phyloP scores from a whole-genome alignment of 2,113 vertebrate genomes.

The Phalacrocorax carbo region DNA sequence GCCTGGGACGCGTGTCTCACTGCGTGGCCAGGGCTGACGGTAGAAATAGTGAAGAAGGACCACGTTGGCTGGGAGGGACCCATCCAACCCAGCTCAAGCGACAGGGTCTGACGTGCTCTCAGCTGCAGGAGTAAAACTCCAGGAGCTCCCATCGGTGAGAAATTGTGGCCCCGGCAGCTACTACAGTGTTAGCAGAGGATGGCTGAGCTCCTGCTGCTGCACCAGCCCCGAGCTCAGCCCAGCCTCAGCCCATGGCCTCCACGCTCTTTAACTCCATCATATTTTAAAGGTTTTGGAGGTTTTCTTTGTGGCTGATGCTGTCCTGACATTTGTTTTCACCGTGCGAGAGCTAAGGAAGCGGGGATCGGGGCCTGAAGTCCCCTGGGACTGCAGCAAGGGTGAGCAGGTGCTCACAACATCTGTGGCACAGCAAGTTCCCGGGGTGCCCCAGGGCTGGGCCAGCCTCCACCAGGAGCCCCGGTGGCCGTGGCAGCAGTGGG shows the following conservation, averaged over 20 bases:
- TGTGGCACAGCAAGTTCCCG: background rate
- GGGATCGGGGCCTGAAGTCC: too few relatives aligned
- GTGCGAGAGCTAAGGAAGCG: background rate
- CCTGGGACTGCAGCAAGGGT: background rate
- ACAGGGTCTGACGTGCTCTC: accelerated
- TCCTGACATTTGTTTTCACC: background rate
- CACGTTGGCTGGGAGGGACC: background rate
- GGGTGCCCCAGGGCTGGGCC: background rate
- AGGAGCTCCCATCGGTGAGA: background rate
- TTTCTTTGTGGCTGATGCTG: background rate
- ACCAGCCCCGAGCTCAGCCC: background rate
- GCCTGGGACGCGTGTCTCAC: accelerated
- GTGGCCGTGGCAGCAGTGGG: accelerated
- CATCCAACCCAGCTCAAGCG: background rate
- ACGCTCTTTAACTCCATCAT: background rate
- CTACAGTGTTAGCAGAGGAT: background rate
- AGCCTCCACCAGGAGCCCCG: background rate
- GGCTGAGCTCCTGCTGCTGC: background rate
- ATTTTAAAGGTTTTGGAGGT: background rate
- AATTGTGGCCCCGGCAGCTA: background rate
- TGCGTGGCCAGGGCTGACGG: accelerated
- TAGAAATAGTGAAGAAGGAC: background rate
- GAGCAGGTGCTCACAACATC: background rate
- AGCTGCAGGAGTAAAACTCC: background rate
- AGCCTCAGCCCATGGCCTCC: background rate